Conservation (phyloP, 2,888 invertebrate genomes). For the Cantharis lateralis region DNA sequence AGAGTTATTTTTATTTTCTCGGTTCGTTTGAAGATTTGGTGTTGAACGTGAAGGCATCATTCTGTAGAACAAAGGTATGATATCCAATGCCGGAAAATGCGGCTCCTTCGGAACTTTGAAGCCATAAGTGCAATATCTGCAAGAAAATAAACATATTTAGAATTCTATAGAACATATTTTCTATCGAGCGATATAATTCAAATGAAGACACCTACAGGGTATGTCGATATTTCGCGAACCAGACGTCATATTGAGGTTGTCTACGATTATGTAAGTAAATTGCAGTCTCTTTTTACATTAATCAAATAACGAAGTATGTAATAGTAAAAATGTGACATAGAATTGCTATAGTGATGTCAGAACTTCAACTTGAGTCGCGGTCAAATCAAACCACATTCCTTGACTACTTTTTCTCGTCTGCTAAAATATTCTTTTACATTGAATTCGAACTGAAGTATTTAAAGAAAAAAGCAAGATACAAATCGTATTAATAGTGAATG, state of each 20-base stretch:
- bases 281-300: background rate
- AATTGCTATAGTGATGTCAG: background rate
- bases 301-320: background rate
- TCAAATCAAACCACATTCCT: constrained; percentile 35
- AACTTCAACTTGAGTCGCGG: background rate
- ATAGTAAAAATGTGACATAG: background rate
- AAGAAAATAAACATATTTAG: constrained; percentile 27
- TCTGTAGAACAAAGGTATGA: constrained; percentile 33
- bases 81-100: constrained; percentile 33
- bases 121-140: constrained; percentile 47
- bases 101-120: constrained; percentile 39
- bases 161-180: no score
- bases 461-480: background rate
- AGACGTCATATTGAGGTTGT: background rate
- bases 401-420: constrained; percentile 26
- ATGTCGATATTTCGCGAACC: background rate
- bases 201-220: background rate
- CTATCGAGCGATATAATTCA: background rate
- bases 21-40: constrained; percentile 53
- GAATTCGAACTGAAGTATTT: background rate
- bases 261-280: background rate
- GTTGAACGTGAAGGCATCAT: constrained; percentile 59
- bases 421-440: constrained; percentile 8
- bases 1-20: constrained; percentile 40
- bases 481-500: background rate